Base-by-base conservation (phyloP, 2,113 vertebrate genomes). In the Gallinago paraguaiae region DNA sequence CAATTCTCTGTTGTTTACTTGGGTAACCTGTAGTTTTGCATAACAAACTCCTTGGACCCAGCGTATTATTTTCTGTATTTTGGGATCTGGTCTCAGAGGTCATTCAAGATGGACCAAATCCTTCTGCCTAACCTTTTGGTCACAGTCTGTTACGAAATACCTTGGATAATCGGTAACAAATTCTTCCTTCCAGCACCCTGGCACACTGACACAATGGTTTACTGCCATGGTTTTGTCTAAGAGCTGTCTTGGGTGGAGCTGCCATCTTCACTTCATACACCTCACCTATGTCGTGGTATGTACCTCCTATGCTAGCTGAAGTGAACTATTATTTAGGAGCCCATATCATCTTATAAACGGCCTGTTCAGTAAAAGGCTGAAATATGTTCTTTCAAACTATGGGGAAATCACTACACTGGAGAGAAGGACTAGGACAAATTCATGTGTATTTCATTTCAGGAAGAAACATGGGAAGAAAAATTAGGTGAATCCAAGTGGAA, bases 131-230 rank as follows among this genome's bases (percentile, higher is more conserved):
- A 14, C 2, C 27, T 39, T 67, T 88, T 37, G 24, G 12, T 41
- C 27, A 45, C 5, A 28, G 22, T 65, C 43, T 76, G 3, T 50
- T 48, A 28, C 1, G 10, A 85, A 90, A 88, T 69, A n/a, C 24
- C 13, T 20, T 68, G n/a, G 67, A 72, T 48, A 88, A 78, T 4
- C 2, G 31, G 14, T 13, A 86, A 50, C 5, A 64, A 41, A 28
- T 59, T 69, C 25, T 57, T 53, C 4, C 35, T 43, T 22, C 20
- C 9, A 61, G 37, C 5, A 53, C 4, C 18, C 60, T 50, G 31
- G 13, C 0, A 0, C 11, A 9, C 19, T 30, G 19, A 11, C 0
- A 0, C 8, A 19, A 31, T 6, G 31, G 63, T 43, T 65, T 20
- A 65, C 33, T 92, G 24, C 22, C 11, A 9, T 53, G 33, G 11